Percentiles rank a stretch among this genome's conserved stretches.
Conservation (phyloP, 2,888 invertebrate genomes). For the Lycaena phlaeas region DNA sequence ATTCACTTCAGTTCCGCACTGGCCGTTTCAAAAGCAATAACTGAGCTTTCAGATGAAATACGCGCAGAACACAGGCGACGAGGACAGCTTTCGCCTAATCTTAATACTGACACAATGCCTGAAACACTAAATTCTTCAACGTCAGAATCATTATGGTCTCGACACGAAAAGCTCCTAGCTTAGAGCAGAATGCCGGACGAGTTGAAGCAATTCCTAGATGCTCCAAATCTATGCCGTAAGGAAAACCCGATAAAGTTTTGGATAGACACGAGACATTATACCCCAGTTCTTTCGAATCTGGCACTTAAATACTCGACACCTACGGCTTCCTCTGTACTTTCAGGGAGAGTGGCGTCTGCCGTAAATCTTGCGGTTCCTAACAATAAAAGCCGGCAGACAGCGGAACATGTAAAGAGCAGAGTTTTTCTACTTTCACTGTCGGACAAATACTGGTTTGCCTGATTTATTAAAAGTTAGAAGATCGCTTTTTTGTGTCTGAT, state of each 20-base stretch:
- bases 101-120: conserved; percentile 7
- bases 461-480: neutral
- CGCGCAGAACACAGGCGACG: conserved; percentile 14
- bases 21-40: conserved; percentile 10
- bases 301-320: conserved; percentile 22
- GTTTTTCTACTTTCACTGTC: conserved; percentile 18
- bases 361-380: conserved; percentile 20
- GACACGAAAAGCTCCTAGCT: conserved; percentile 7
- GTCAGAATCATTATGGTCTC: conserved; percentile 13
- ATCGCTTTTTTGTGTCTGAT: too few species aligned
- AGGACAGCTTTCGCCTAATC: conserved; percentile 16
- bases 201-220: conserved; percentile 27
- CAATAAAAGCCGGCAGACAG: conserved; percentile 20
- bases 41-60: conserved; percentile 4
- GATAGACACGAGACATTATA: conserved; percentile 17
- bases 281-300: conserved; percentile 21
- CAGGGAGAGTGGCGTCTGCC: conserved; percentile 22
- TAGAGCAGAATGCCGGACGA: conserved; percentile 17
- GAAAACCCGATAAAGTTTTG: conserved; percentile 18
- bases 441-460: conserved; percentile 13
- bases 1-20: conserved; percentile 9
- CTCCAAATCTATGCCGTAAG: conserved; percentile 18
- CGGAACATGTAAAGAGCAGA: conserved; percentile 21
- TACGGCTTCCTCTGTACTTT: conserved; percentile 22
- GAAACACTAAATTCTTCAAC: conserved; percentile 9